Percentiles rank a stretch among this genome's conserved stretches.
Evolutionary conservation across 2,113 vertebrate genomes (phyloP).

Genomic region (Burhinus bistriatus): DNA sequence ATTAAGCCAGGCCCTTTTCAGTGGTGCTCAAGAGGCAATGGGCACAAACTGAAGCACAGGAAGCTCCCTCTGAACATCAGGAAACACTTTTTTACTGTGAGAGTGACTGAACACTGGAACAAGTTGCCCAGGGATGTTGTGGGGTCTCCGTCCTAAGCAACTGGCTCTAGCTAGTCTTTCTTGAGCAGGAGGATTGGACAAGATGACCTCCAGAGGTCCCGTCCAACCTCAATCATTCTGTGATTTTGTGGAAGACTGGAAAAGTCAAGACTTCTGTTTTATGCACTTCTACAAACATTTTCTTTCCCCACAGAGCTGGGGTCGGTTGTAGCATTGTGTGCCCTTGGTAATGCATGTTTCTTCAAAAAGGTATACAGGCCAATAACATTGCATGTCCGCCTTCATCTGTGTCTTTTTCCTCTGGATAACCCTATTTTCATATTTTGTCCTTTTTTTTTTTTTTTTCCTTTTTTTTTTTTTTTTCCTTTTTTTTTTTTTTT

Average conservation of each 20-base stretch:
- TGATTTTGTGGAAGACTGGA: background rate
- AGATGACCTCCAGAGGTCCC: background rate
- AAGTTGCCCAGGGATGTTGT: background rate
- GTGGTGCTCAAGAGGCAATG: background rate
- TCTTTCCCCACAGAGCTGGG: background rate
- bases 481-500: background rate
- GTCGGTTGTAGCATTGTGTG: background rate
- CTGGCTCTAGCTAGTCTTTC: background rate
- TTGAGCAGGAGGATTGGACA: background rate
- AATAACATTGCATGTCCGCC: background rate
- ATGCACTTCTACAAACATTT: background rate
- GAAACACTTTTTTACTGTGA: background rate
- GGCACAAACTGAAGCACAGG: background rate
- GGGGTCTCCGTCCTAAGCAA: background rate
- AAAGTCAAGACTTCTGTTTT: background rate
- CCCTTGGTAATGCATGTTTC: background rate
- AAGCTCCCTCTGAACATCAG: background rate
- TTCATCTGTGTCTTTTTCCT: background rate
- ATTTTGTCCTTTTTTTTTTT: background rate
- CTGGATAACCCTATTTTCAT: background rate
- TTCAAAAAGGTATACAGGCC: background rate
- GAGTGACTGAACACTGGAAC: background rate
- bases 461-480: background rate
- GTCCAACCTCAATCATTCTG: background rate
- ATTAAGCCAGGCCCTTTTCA: background rate